Base-by-base conservation (phyloP, 2,888 invertebrate species). In the Dione juno region DNA sequence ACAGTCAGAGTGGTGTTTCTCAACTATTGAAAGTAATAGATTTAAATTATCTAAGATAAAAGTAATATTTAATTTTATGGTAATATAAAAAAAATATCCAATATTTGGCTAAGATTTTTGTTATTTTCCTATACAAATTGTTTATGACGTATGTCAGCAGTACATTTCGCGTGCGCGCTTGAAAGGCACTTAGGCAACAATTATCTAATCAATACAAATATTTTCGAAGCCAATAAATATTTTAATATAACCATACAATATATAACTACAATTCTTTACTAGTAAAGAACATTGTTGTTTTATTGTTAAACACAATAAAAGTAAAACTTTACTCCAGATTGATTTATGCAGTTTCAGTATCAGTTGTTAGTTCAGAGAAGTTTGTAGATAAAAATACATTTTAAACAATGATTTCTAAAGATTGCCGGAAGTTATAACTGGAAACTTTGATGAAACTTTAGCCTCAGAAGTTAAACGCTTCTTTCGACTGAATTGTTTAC, bases 1-100 rank as follows among this genome's bases (percentile, higher is more conserved):
- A 74, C 93, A 93, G 71, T 93, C 92, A 28, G 92, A 92, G 76
- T 88, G 92, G 76, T 93, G 91, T 76, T 93, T 93, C 75, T 93
- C 93, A 64, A 90, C 90, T 91, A 84, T 21, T 50, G 21, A 43
- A 21, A 19, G 41, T 6, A 0, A 21, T 41, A 41, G 13, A 21
- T 37, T n/a, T 11, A 16, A 16, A 28, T 5, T 37, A 16, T 35
- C 6, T n/a, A 37, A 10, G 8, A 11, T 50, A 19, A 19, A 50
- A 19, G 19, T 11, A 6, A 28, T 28, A 28, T 28, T 28, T 28
- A 28, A 28, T 5, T 3, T 28, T 28, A 28, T 28, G 28, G 28
- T 28, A 3, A 28, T 5, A 28, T 28, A 28, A 3, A 5, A 28
- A 3, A 28, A 3, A 3, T 28, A 3, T 28, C 2, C 28, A 28